Conservation (phyloP, 2,888 invertebrate genomes). For the Lasioglossum zephyrum region DNA sequence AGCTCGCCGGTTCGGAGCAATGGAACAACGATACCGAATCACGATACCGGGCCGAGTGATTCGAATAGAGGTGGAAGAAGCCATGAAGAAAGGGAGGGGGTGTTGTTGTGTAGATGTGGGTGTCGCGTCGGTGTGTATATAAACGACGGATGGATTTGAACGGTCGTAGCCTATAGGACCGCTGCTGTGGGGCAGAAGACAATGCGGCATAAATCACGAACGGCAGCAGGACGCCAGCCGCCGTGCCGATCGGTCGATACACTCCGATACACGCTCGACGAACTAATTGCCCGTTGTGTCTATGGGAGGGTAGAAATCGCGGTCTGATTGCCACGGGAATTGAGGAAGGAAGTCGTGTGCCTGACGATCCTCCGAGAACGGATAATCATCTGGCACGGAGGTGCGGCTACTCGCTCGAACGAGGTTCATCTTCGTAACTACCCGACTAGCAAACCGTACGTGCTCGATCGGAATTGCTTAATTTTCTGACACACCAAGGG, state of each 20-base stretch:
- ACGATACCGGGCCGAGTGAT: conserved; percentile 57
- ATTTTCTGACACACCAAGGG: conserved; percentile 29
- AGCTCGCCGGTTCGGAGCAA: conserved; percentile 47
- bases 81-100: conserved; percentile 34
- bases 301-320: conserved; percentile 72
- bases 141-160: conserved; percentile 69
- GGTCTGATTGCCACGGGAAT: conserved; percentile 73
- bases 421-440: conserved; percentile 59
- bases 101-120: background rate
- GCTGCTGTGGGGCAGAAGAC: conserved; percentile 71
- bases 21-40: conserved; percentile 56
- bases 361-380: conserved; percentile 62
- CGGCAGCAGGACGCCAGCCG: conserved; percentile 71
- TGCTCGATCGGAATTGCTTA: conserved; percentile 61
- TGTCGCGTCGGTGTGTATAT: conserved; percentile 36
- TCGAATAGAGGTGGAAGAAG: conserved; percentile 51
- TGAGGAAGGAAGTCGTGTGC: conserved; percentile 75
- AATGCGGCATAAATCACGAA: conserved; percentile 76
- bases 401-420: conserved; percentile 64
- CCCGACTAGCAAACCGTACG: conserved; percentile 52
- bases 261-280: conserved; percentile 77
- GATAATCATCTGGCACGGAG: conserved; percentile 67
- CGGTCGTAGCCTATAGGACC: conserved; percentile 65
- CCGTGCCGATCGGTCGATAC: conserved; percentile 76
- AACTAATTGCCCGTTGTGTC: conserved; percentile 77